Conservation (phyloP, 2,888 invertebrate genomes). For the Patella pellucida region DNA sequence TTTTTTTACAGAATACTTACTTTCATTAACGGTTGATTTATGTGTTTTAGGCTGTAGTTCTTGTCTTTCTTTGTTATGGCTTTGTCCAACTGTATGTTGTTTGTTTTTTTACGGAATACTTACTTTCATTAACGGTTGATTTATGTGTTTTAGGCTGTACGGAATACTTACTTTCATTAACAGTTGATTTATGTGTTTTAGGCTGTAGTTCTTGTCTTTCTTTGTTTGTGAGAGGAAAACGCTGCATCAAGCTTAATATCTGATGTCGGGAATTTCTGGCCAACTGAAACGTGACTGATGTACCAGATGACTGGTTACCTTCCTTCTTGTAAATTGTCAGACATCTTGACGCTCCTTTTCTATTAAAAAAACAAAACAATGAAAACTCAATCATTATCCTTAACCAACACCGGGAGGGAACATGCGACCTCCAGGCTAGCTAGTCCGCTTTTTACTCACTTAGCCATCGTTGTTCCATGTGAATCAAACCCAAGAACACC, state of each 20-base stretch:
- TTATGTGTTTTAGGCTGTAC: no score
- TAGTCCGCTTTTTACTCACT: no score
- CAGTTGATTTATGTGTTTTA: constrained; percentile 78
- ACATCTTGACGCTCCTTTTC: constrained; percentile 79
- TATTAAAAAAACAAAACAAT: constrained; percentile 44
- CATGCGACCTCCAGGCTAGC: no score
- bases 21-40: constrained; percentile 76
- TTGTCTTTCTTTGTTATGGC: constrained; percentile 80
- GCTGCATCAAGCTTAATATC: constrained; percentile 77
- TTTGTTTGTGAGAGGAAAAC: constrained; percentile 79
- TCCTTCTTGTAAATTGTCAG: constrained; percentile 81
- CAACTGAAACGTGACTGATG: constrained; percentile 74
- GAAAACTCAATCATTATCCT: neutral
- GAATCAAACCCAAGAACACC: no score
- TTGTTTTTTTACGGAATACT: no score
- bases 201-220: constrained; percentile 82
- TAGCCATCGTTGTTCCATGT: no score
- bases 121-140: no score
- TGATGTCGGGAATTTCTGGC: constrained; percentile 78
- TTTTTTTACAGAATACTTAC: constrained; percentile 64
- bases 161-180: constrained; percentile 73
- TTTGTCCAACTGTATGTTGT: no score
- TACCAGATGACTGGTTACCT: constrained; percentile 74
- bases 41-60: constrained; percentile 80
- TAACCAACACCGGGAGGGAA: neutral